Evolutionary conservation across 2,113 vertebrate species (phyloP).

Genomic region (Coreoperca whiteheadi): DNA sequence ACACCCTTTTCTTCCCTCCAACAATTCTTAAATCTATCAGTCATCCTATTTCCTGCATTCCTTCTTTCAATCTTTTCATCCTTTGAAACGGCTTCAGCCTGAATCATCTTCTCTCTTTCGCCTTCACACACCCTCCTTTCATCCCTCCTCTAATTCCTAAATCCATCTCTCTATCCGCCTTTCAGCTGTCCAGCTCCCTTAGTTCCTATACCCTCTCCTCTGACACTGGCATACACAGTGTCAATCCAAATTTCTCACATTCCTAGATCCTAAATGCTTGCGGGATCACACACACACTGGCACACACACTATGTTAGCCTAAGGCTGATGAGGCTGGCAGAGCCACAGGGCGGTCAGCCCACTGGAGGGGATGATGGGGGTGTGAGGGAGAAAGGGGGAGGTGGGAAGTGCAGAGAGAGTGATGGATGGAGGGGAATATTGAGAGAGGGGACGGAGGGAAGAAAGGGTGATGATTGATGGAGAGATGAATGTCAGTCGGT

Average conservation of each 20-base stretch:
- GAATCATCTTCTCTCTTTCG: conserved; percentile 40
- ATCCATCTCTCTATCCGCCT: conserved; percentile 32
- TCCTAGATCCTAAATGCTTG: conserved; percentile 43
- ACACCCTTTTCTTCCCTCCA: conserved; percentile 3
- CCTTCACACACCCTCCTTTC: conserved; percentile 26
- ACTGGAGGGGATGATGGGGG: conserved; percentile 40
- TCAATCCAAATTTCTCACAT: conserved; percentile 35
- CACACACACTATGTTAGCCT: conserved; percentile 53
- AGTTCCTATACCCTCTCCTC: neutral
- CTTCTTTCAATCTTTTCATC: conserved; percentile 30
- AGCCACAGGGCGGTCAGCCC: conserved; percentile 48
- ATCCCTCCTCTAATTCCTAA: conserved; percentile 58
- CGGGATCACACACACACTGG: conserved; percentile 33
- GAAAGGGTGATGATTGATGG: conserved; percentile 1
- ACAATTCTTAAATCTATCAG: conserved; percentile 43
- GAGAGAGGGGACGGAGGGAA: neutral
- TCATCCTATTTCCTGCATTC: conserved; percentile 22
- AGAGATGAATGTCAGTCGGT: conserved; percentile 1
- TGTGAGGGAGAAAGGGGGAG: neutral
- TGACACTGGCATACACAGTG: conserved; percentile 1
- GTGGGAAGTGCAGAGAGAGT: neutral
- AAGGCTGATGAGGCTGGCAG: conserved; percentile 71
- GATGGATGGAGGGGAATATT: neutral
- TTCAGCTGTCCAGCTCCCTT: conserved; percentile 17
- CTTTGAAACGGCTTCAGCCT: conserved; percentile 21